Evolutionary conservation across 2,888 invertebrate species (phyloP), one percentile per base, ranked within the genome.

Genomic region (Lottia gigantea): DNA sequence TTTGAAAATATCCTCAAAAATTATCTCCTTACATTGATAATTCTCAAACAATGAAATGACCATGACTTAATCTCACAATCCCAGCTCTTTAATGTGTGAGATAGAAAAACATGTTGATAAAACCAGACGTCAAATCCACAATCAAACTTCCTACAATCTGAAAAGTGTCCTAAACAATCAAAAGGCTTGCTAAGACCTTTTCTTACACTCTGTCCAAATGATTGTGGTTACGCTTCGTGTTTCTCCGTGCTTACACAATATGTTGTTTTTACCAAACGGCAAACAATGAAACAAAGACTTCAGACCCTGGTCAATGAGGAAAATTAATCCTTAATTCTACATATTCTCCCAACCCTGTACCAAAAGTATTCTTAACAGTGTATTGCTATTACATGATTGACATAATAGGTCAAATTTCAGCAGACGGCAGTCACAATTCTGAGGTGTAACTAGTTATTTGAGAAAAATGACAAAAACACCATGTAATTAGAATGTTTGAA

Each of bases 161-260:
- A 55, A 55, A 19, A 55, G 19, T 55, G 55, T 55, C 11, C 19
- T 55, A 55, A 55, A 55, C 55, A 55, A 55, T 55, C 55, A 55
- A 19, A 19, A 19, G 55, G 19, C 55, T 55, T 23, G 55, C 55
- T 55, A 55, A 55, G 14, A 55, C 12, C 19, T 23, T 55, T 23
- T 19, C 55, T 19, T 19, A 55, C 19, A 55, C 19, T 55, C 19
- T 19, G 55, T 55, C 55, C 55, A 55, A 55, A 55, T 55, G 55
- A 23, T 55, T 23, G 19, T 23, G 55, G 55, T 55, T 55, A 23
- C 19, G 23, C 11, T 23, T 23, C 55, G 55, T 55, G 55, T 19
- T 55, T 55, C 23, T 6, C 23, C 11, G 55, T 55, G 55, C 55
- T 55, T 55, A 55, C 55, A 19, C 19, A 55, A 55, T 23, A 19